These are phyloP conservation scores for Liasis olivaceus DNA, from an alignment of 2,797 vertebrate genomes.

Conservation along the genomic window DNA sequence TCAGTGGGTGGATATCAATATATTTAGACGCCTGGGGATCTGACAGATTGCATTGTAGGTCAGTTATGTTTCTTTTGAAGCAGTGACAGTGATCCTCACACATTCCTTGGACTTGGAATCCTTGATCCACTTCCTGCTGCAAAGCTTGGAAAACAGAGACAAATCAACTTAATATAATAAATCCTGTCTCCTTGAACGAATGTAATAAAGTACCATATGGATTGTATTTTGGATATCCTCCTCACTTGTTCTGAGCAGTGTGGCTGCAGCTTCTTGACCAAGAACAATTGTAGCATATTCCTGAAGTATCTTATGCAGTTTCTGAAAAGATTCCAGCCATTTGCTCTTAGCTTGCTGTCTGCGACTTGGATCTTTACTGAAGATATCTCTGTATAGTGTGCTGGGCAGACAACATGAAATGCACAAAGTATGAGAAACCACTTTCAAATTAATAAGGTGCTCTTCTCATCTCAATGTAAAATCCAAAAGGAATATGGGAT, in stretches of 20 bases:
- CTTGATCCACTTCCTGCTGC: constrained; percentile 72
- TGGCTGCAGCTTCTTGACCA: constrained; percentile 48
- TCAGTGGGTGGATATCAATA: constrained; percentile 64
- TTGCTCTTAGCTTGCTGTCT: constrained; percentile 68
- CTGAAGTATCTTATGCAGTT: constrained; percentile 63
- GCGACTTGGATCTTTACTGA: constrained; percentile 64
- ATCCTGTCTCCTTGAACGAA: not conserved
- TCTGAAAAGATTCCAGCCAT: constrained; percentile 61
- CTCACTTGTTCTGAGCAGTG: constrained; percentile 71
- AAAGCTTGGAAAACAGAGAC: constrained; percentile 64
- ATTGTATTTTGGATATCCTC: constrained; percentile 7
- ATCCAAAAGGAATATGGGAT: not conserved
- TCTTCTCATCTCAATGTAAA: constrained; percentile 22
- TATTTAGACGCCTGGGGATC: constrained; percentile 63
- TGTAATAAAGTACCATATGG: not conserved
- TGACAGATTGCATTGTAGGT: constrained; percentile 70
- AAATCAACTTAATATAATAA: not conserved
- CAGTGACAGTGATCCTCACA: constrained; percentile 73
- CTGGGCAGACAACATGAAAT: constrained; percentile 40
- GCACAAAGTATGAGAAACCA: constrained; percentile 32
- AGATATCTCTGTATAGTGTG: constrained; percentile 66
- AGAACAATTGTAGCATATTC: constrained; percentile 50
- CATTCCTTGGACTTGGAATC: constrained; percentile 47
- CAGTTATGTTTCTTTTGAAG: constrained; percentile 73
- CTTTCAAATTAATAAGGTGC: constrained; percentile 23